Conservation (phyloP, 2,113 vertebrate species). For the Saguinus midas region DNA sequence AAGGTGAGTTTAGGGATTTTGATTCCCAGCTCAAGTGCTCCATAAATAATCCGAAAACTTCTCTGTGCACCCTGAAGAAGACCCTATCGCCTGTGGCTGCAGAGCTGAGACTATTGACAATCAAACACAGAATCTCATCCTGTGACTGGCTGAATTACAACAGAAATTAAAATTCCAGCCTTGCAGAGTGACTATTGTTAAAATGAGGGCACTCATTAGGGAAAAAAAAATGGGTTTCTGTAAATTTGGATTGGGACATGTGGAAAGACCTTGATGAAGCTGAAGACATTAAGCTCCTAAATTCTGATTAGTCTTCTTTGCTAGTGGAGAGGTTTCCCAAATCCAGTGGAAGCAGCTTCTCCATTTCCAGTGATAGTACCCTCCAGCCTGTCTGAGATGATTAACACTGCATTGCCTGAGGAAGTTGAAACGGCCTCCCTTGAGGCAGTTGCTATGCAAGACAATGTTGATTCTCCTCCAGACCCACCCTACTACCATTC, state of each 20-base stretch:
- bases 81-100: neutral
- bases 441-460: neutral
- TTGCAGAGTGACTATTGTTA: neutral
- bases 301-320: neutral
- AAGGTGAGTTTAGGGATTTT: neutral
- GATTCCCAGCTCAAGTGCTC: neutral
- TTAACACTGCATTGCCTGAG: neutral
- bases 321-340: neutral
- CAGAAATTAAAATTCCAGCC: neutral
- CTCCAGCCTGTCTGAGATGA: neutral
- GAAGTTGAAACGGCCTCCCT: neutral
- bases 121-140: neutral
- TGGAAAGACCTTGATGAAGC: neutral
- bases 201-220: neutral
- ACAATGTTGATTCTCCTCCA: neutral
- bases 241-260: neutral
- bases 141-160: neutral
- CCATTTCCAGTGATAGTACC: neutral
- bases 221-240: neutral
- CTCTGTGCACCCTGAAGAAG: neutral
- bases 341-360: neutral
- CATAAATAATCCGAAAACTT: neutral
- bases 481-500: neutral
- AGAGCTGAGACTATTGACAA: neutral
- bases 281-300: neutral